phyloP scores from a whole-genome alignment of 2,888 invertebrate species.

The Aspidapion aeneum region DNA sequence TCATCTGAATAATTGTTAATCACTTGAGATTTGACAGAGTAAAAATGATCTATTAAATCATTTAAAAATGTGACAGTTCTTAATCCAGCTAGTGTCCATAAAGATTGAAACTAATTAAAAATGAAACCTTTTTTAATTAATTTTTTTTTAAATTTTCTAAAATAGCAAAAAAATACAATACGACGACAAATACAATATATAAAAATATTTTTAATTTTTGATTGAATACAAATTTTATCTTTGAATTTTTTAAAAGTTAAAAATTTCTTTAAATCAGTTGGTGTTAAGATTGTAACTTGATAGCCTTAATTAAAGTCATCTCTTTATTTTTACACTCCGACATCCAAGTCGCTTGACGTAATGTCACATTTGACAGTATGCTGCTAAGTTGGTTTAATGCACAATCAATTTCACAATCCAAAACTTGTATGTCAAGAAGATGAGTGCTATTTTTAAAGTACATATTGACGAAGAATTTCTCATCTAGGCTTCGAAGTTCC shows the following conservation, averaged over 20 bases:
- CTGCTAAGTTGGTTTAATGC: slow-evolving; percentile 47
- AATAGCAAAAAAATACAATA: too few relatives aligned
- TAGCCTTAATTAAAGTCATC: too few relatives aligned
- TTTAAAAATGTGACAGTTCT: slow-evolving; percentile 64
- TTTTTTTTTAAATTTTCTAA: too few relatives aligned
- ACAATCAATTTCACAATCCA: slow-evolving; percentile 19
- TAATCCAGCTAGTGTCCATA: slow-evolving; percentile 57
- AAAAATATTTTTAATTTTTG: too few relatives aligned
- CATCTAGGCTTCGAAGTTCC: slow-evolving; percentile 56
- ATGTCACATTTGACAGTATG: slow-evolving; percentile 56
- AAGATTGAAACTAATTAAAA: too few relatives aligned
- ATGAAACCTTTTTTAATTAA: too few relatives aligned
- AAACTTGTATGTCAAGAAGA: slow-evolving; percentile 13
- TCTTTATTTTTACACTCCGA: slow-evolving; percentile 53
- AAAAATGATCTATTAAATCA: slow-evolving; percentile 63
- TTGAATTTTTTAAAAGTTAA: too few relatives aligned
- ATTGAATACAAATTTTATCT: too few relatives aligned
- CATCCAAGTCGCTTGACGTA: slow-evolving; percentile 58
- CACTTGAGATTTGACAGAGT: slow-evolving; percentile 31
- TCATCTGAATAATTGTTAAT: slow-evolving; percentile 8
- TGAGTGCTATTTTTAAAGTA: slow-evolving; percentile 39
- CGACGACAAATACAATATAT: too few relatives aligned
- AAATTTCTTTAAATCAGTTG: too few relatives aligned
- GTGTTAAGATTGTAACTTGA: too few relatives aligned
- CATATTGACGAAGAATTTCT: slow-evolving; percentile 34